These are phyloP conservation scores for Odocoileus hemionus DNA, from an alignment of 2,113 vertebrate species.

Conservation along the genomic window DNA sequence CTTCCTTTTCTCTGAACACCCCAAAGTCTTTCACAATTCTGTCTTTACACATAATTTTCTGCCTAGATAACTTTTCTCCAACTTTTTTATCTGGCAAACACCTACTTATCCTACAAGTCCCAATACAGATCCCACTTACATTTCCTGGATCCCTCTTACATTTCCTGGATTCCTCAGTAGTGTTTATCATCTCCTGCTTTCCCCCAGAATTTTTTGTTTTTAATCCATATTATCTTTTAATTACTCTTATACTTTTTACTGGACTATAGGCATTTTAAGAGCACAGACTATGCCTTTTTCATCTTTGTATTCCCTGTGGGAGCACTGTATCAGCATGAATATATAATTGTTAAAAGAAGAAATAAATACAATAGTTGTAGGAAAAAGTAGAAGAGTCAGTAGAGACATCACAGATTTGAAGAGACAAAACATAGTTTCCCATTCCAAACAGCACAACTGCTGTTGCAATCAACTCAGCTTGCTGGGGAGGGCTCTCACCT, in stretches of 20 bases:
- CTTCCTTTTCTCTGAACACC: neutral
- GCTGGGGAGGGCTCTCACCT: neutral
- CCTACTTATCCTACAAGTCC: neutral
- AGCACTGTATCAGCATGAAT: neutral
- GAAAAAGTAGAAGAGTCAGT: neutral
- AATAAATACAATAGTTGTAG: neutral
- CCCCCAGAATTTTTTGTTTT: neutral
- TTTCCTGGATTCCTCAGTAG: neutral
- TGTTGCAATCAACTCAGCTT: slow-evolving; percentile 9
- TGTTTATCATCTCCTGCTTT: neutral
- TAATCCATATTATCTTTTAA: neutral
- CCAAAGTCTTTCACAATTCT: neutral
- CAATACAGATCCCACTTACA: neutral
- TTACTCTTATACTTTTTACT: neutral
- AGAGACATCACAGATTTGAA: neutral
- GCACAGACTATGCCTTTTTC: neutral
- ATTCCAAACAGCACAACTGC: neutral
- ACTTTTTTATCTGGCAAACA: neutral
- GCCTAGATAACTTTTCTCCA: neutral
- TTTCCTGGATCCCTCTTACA: neutral
- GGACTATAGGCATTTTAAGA: neutral
- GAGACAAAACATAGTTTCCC: neutral
- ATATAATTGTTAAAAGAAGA: neutral
- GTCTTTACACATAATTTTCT: slow-evolving; percentile 6
- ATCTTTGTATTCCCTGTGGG: neutral